Percentiles rank a stretch among this genome's conserved stretches.
phyloP scores from a whole-genome alignment of 2,113 vertebrate genomes.

The Himantopus leucocephalus region DNA sequence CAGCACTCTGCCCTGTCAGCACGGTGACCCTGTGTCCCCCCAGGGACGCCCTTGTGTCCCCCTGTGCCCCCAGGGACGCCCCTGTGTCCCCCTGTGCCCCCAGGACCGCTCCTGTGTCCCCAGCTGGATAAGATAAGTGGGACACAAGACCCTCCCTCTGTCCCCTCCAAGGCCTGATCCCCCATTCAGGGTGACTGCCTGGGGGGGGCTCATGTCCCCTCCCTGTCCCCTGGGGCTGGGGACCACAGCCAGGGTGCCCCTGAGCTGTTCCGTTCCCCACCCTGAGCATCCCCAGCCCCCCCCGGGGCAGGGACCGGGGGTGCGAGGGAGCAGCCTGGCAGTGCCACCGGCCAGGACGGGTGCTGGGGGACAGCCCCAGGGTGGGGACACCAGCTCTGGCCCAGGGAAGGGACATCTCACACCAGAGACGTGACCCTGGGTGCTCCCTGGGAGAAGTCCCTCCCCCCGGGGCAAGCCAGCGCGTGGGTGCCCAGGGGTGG shows the following conservation, averaged over 20 bases:
- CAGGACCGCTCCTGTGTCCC: background rate
- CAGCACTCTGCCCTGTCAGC: background rate
- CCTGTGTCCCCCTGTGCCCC: background rate
- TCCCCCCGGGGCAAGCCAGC: background rate
- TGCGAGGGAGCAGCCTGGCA: background rate
- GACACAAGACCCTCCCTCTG: background rate
- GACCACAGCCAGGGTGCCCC: background rate
- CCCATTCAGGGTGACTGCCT: background rate
- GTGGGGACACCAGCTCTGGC: background rate
- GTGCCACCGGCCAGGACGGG: background rate
- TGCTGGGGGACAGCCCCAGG: background rate
- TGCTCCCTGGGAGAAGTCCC: background rate
- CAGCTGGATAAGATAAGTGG: background rate
- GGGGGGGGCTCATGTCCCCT: accelerated
- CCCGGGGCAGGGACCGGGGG: background rate
- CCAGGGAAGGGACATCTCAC: background rate
- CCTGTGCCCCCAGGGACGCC: background rate
- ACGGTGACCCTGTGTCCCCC: background rate
- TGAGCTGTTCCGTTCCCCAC: background rate
- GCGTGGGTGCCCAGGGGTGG: background rate
- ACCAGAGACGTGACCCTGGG: accelerated
- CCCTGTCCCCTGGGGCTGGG: background rate
- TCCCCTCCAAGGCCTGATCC: background rate
- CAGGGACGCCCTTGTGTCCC: background rate
- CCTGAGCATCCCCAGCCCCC: background rate